These are phyloP conservation scores for Semnornis frantzii DNA, from an alignment of 2,113 vertebrate species.

Conservation along the genomic window DNA sequence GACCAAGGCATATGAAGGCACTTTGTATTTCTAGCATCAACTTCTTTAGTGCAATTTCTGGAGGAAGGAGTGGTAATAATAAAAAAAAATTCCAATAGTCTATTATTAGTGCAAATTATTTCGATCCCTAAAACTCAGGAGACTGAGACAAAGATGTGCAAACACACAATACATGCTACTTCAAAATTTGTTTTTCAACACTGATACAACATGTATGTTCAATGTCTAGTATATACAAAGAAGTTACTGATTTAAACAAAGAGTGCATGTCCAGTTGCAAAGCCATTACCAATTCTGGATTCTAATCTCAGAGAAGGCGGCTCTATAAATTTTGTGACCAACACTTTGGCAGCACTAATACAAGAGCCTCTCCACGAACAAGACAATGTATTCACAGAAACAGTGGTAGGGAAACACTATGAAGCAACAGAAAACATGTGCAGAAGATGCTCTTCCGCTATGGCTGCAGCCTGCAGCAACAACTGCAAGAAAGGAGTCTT, in stretches of 20 bases:
- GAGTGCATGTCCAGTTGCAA: not conserved
- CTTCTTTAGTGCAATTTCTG: constrained; percentile 79
- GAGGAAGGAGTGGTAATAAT: not conserved
- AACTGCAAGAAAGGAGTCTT: not conserved
- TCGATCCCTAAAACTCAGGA: not conserved
- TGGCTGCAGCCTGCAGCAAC: not conserved
- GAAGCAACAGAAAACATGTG: not conserved
- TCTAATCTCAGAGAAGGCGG: not conserved
- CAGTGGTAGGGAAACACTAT: not conserved
- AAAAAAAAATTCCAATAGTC: not conserved
- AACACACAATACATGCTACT: not conserved
- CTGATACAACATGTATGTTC: not conserved
- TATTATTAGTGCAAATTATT: not conserved
- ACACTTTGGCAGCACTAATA: not conserved
- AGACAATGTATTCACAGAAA: not conserved
- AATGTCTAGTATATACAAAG: not conserved
- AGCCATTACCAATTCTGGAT: not conserved
- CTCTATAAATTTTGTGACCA: not conserved
- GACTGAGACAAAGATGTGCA: not conserved
- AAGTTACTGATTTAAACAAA: not conserved
- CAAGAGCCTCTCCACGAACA: not conserved
- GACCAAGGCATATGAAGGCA: constrained; percentile 82
- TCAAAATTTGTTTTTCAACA: not conserved
- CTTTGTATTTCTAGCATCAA: constrained; percentile 83
- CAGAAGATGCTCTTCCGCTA: not conserved